Conservation (phyloP, 2,888 invertebrate genomes). For the Acanthopleura granulata region DNA sequence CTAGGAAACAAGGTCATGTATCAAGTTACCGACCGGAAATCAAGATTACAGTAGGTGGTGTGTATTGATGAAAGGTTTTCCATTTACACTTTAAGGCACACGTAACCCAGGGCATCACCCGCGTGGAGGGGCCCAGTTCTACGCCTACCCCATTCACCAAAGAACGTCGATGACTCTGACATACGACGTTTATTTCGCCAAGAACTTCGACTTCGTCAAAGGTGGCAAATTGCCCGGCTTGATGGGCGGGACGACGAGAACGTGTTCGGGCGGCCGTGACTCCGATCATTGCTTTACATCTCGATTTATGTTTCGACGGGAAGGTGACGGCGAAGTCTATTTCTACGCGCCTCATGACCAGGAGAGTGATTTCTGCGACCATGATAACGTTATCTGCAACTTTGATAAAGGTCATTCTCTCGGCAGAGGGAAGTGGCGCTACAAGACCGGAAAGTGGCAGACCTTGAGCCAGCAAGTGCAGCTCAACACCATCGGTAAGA, state of each 20-base stretch:
- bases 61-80: too few relatives aligned
- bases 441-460: slow-evolving; percentile 39
- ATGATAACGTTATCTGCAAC: slow-evolving; percentile 29
- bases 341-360: slow-evolving; percentile 45
- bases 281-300: slow-evolving; percentile 48
- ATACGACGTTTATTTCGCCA: slow-evolving; percentile 37
- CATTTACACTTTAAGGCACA: slow-evolving; percentile 31
- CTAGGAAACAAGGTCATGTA: too few relatives aligned
- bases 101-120: slow-evolving; percentile 24
- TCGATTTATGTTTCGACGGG: slow-evolving; percentile 50
- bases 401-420: slow-evolving; percentile 35
- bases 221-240: slow-evolving; percentile 53
- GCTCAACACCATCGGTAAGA: slow-evolving; percentile 39
- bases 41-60: too few relatives aligned
- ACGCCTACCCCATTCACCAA: slow-evolving; percentile 31
- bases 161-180: slow-evolving; percentile 31
- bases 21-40: too few relatives aligned
- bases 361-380: slow-evolving; percentile 31
- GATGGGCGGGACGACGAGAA: slow-evolving; percentile 34
- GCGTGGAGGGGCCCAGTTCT: slow-evolving; percentile 43
- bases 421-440: slow-evolving; percentile 29
- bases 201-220: slow-evolving; percentile 35
- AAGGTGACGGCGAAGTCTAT: slow-evolving; percentile 53
- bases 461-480: slow-evolving; percentile 44
- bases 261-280: slow-evolving; percentile 44